Evolutionary conservation across 2,797 vertebrate species (phyloP), one percentile per base, ranked within the genome.

Genomic region (Pseudotriccus pelzelni): DNA sequence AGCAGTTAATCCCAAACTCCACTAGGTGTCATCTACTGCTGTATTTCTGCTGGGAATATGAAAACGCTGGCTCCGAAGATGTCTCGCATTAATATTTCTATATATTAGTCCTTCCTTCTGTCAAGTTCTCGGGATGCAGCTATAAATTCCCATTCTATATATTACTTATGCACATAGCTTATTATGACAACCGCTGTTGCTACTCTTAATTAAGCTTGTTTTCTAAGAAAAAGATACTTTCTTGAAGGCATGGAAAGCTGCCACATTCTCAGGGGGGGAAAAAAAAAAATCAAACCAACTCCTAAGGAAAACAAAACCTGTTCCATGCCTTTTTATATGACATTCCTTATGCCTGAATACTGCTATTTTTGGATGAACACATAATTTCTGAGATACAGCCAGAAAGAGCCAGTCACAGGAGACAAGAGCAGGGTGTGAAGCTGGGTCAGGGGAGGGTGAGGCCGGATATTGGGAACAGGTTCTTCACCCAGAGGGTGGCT

Each of bases 11-110:
- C 22, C 10, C 27, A 37, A 55, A 41, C 37, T 32, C 94, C 95
- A 97, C 87, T 90, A 97, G 95, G 87, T 96, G 96, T 94, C 91
- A 62, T 28, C 75, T 92, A 88, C 55, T 37, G 16, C 95, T 96
- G 67, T 32, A 44, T 91, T 97, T 94, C 89, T 87, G 60, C 55
- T 28, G 49, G 41, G 59, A 75, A 25, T 52, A 78, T 5, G 32
- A 34, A 55, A 80, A n/a, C 0, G 1, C 24, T 19, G 52, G 49
- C 4, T 10, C 59, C 20, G 22, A 78, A 47, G 4, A 22, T 2
- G 9, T 8, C 52, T 78, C 6, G 0, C 3, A 2, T 84, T 78
- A 82, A 32, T 90, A 86, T 81, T 90, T 84, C 46, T 53, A 10
- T 15, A 28, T 9, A 68, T 69, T 60, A 68, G n/a, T 55, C 55